Evolutionary conservation across 2,888 invertebrate genomes (phyloP).

Genomic region (Homarus gammarus): DNA sequence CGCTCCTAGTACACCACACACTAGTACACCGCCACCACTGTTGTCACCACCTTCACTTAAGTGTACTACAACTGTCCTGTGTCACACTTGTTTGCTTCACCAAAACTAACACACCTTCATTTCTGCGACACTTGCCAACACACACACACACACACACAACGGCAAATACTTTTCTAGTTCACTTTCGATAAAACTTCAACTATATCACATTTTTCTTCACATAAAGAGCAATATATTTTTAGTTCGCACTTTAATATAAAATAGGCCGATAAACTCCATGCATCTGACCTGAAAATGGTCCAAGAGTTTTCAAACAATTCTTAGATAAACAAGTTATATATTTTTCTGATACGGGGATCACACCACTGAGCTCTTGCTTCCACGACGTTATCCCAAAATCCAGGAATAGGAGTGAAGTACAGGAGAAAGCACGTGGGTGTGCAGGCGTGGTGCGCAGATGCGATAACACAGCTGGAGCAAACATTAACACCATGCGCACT

Average conservation of each 20-base stretch:
- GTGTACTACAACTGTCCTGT: neutral
- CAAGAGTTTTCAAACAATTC: neutral
- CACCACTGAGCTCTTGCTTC: neutral
- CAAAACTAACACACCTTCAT: neutral
- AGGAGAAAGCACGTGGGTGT: conserved; percentile 15
- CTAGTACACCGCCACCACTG: neutral
- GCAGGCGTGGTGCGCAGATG: conserved; percentile 3
- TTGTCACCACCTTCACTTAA: neutral
- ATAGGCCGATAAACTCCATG: neutral
- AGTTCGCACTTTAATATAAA: neutral
- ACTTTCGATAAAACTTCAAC: neutral
- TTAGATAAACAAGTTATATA: neutral
- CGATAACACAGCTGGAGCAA: neutral
- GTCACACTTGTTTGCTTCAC: no score
- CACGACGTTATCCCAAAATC: neutral
- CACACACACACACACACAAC: conserved; percentile 7
- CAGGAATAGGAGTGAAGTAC: neutral
- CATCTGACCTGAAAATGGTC: neutral
- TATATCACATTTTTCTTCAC: neutral
- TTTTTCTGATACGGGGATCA: neutral
- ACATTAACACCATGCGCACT: conserved; percentile 25
- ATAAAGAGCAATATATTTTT: no score
- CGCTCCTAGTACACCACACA: neutral
- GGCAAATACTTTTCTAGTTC: no score
- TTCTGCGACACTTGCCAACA: neutral